Percentiles rank a stretch among this genome's conserved stretches.
phyloP scores from a whole-genome alignment of 2,797 vertebrate genomes.

The Malurus splendens region DNA sequence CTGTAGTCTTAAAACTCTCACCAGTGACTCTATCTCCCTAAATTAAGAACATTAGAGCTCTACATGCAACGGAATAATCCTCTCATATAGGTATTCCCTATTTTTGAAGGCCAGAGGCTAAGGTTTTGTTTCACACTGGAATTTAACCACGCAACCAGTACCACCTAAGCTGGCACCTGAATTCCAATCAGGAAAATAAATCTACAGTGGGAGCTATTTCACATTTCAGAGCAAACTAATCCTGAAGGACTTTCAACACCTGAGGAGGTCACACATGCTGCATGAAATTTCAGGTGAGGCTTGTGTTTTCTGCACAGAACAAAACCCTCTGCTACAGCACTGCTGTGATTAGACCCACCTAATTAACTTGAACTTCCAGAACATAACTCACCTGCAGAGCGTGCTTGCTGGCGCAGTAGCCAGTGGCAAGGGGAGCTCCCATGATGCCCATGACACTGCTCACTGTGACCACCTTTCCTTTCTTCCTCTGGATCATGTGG shows the following conservation, averaged over 20 bases:
- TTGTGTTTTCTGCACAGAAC: background rate
- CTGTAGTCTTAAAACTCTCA: background rate
- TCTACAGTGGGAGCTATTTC: background rate
- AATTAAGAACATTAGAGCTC: background rate
- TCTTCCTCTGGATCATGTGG: conserved; percentile 82
- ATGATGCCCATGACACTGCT: conserved; percentile 84
- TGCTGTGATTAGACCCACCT: background rate
- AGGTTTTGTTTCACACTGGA: background rate
- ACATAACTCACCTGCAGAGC: conserved; percentile 82
- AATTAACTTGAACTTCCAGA: background rate
- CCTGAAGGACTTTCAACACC: background rate
- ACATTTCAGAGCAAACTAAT: background rate
- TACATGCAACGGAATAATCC: background rate
- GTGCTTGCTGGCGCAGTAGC: conserved; percentile 91
- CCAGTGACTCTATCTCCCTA: background rate
- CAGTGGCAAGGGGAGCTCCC: conserved; percentile 77
- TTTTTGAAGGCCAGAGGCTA: background rate
- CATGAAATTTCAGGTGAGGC: background rate
- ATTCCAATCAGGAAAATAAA: background rate
- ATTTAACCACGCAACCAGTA: background rate
- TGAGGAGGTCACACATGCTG: background rate
- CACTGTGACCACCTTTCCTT: conserved; percentile 83
- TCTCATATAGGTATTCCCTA: background rate
- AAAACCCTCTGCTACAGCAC: background rate
- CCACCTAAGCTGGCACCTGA: background rate